Evolutionary conservation across 2,113 vertebrate genomes (phyloP), one percentile per base, ranked within the genome.

Genomic region (Tupaia chinensis): DNA sequence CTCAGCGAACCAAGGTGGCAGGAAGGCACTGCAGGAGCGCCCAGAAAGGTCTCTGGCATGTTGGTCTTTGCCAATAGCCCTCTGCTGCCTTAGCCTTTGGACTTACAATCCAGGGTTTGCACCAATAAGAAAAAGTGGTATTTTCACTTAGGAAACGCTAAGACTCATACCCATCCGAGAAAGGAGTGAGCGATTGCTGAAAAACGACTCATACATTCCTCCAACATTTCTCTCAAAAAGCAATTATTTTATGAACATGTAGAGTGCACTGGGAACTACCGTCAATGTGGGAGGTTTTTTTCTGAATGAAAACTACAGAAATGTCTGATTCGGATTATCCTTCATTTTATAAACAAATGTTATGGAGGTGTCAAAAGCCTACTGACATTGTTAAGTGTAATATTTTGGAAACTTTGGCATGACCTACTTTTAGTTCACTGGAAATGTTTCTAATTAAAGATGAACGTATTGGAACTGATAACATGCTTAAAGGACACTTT

Each of bases 381-480:
- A 77, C 53, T 70, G 89, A 87, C 72, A 88, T n/a, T 56, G 23
- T 82, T 87, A 79, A 92, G 73, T 76, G 9, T 68, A 68, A n/a
- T 96, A 90, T 97, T 98, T 97, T 97, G 90, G 90, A 96, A 97
- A 92, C 72, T 95, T 90, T 93, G 60, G 10, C 72, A 58, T 96
- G 88, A 95, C 91, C 94, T 91, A 74, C 95, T 97, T 97, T 95
- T 91, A 53, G 79, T 88, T 95, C 86, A 88, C 83, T 87, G 63
- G 87, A 96, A 96, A 76, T 72, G 74, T 69, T 84, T 89, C 78
- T 92, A 86, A 96, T 94, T 92, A 91, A 87, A 96, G 73, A 65
- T 66, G 54, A 96, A 68, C 74, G 73, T 56, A 78, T 89, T 89
- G 95, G 44, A 97, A 93, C 60, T 70, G 70, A 73, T 69, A 95